These are phyloP conservation scores for Ooceraea biroi DNA, from an alignment of 1,140 invertebrate species.

Conservation along the genomic window DNA sequence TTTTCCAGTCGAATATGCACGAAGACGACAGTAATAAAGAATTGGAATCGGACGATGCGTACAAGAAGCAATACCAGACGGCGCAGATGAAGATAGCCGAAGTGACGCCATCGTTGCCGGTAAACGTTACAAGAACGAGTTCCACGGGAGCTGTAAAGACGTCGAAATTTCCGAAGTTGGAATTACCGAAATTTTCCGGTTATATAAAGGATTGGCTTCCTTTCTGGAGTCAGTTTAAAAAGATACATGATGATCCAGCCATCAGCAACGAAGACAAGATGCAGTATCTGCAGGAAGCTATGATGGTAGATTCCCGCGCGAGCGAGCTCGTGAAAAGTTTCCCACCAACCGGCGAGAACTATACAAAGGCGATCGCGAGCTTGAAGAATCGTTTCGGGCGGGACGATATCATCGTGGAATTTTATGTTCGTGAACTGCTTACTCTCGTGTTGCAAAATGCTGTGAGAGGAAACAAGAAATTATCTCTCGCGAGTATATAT, in stretches of 20 bases:
- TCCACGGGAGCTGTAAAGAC: constrained; percentile 18
- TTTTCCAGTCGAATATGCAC: constrained; percentile 2
- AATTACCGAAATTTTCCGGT: constrained; percentile 75
- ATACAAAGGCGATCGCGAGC: constrained; percentile 72
- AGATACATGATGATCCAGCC: constrained; percentile 72
- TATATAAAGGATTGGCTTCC: constrained; percentile 74
- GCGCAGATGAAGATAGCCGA: constrained; percentile 29
- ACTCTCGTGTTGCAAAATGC: constrained; percentile 68
- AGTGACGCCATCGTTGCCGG: neutral
- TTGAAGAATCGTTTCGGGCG: constrained; percentile 76
- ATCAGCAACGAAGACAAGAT: constrained; percentile 74
- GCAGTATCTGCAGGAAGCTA: constrained; percentile 71
- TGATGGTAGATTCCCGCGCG: constrained; percentile 60
- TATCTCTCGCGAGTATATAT: constrained; percentile 56
- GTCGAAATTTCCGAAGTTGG: constrained; percentile 69
- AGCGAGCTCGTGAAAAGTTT: constrained; percentile 71
- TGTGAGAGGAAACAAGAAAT: constrained; percentile 29
- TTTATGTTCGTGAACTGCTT: constrained; percentile 79
- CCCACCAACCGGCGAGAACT: constrained; percentile 74
- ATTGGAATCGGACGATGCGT: constrained; percentile 57
- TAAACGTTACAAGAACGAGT: neutral
- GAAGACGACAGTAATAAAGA: constrained; percentile 48
- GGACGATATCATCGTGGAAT: constrained; percentile 76
- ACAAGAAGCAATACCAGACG: constrained; percentile 55
- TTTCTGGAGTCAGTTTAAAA: constrained; percentile 78